A percentile compares a stretch with the other conserved stretches of the same genome.
Evolutionary conservation across 2,888 invertebrate species (phyloP).

Genomic region (Perizoma flavofasciatum): DNA sequence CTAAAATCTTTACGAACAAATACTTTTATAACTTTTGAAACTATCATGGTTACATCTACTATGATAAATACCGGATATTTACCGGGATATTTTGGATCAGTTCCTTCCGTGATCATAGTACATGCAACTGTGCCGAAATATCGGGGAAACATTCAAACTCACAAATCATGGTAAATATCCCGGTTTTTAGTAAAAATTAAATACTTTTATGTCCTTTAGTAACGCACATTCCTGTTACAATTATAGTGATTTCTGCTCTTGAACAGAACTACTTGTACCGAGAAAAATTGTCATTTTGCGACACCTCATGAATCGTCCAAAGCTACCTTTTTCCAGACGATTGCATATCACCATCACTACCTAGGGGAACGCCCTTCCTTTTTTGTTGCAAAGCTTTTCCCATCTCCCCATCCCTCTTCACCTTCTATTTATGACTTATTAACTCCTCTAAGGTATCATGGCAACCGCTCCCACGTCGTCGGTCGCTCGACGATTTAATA

Average conservation of each 20-base stretch:
- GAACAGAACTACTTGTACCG: slow-evolving; percentile 29
- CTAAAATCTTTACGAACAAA: no score
- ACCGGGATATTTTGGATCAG: no score
- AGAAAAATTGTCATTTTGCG: slow-evolving; percentile 59
- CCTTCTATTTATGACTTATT: slow-evolving; percentile 82
- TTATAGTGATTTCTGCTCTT: slow-evolving; percentile 27
- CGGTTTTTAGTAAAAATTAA: no score
- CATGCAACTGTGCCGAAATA: no score
- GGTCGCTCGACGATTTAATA: slow-evolving; percentile 72
- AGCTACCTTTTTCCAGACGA: slow-evolving; percentile 81
- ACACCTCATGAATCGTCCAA: slow-evolving; percentile 70
- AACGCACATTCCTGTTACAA: slow-evolving; percentile 1
- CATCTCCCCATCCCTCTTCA: slow-evolving; percentile 56
- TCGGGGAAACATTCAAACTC: no score
- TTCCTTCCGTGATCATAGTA: no score
- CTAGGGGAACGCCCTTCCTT: slow-evolving; percentile 64
- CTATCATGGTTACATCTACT: no score
- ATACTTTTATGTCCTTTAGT: no score
- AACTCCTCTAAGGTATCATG: slow-evolving; percentile 82
- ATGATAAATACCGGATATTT: no score
- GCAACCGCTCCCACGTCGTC: slow-evolving; percentile 69
- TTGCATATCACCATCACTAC: slow-evolving; percentile 73
- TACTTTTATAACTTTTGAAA: no score
- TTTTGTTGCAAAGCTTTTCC: slow-evolving; percentile 43
- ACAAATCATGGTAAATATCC: no score